A percentile compares a stretch with the other conserved stretches of the same genome.
phyloP scores from a whole-genome alignment of 1,140 invertebrate species.

The Drusus annulatus region DNA sequence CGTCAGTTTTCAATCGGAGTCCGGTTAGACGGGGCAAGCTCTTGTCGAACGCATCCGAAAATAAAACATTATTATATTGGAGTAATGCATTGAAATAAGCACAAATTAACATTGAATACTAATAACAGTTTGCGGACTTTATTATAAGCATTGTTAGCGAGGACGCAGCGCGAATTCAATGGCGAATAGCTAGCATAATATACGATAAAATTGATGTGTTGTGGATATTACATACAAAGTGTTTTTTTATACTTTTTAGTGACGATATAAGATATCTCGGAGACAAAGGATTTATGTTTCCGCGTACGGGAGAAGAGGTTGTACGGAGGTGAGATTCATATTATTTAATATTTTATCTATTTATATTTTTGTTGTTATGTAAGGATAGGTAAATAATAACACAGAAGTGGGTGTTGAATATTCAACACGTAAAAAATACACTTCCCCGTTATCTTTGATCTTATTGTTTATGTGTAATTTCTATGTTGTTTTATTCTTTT shows the following conservation, averaged over 20 bases:
- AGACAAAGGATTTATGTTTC: conserved; percentile 43
- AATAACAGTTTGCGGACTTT: not conserved
- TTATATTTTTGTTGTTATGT: conserved; percentile 29
- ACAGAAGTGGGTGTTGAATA: not conserved
- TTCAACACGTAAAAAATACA: conserved; percentile 11
- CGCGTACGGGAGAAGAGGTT: conserved; percentile 39
- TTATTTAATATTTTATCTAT: conserved; percentile 29
- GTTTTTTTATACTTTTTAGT: conserved; percentile 44
- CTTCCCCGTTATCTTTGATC: too few relatives aligned
- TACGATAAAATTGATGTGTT: not conserved
- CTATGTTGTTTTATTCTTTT: too few relatives aligned
- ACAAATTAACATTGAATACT: not conserved
- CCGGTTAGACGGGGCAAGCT: not conserved
- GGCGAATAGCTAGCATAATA: conserved; percentile 19
- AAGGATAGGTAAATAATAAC: not conserved
- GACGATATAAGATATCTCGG: conserved; percentile 34
- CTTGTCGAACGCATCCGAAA: not conserved
- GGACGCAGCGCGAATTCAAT: not conserved
- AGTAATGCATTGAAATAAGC: not conserved
- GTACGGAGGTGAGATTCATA: conserved; percentile 32
- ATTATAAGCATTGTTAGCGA: not conserved
- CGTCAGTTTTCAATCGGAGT: conserved; percentile 41
- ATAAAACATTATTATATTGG: not conserved
- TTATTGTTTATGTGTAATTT: too few relatives aligned
- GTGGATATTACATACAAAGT: conserved; percentile 13